These are phyloP conservation scores for Meriones unguiculatus DNA, from an alignment of 2,113 vertebrate genomes.

Conservation along the genomic window DNA sequence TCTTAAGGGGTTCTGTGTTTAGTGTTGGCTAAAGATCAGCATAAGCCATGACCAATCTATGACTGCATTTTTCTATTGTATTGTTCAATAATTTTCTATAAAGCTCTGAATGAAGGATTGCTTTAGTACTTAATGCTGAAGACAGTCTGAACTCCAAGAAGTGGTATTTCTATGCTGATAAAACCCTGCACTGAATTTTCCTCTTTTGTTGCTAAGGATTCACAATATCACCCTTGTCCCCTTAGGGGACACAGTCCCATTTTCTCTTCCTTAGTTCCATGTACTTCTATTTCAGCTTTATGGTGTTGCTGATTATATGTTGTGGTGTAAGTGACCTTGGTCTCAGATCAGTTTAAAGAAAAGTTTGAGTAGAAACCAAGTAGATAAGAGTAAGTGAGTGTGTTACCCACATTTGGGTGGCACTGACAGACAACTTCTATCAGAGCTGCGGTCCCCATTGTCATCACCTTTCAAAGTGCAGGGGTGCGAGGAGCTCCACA, in stretches of 20 bases:
- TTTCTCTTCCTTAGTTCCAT: conserved; percentile 16
- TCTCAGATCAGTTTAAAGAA: conserved; percentile 1
- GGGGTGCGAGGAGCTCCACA: neutral
- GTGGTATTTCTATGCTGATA: conserved; percentile 28
- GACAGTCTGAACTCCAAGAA: conserved; percentile 27
- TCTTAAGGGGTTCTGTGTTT: neutral
- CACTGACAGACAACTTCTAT: neutral
- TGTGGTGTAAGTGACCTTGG: neutral
- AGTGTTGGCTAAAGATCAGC: conserved; percentile 41
- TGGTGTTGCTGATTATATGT: neutral
- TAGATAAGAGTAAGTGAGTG: neutral
- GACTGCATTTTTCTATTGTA: neutral
- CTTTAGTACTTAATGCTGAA: conserved; percentile 27
- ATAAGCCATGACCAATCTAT: conserved; percentile 28
- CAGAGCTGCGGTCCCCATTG: neutral
- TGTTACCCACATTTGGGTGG: neutral
- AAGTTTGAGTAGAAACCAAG: conserved; percentile 28
- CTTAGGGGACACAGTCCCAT: neutral
- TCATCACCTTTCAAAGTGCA: neutral
- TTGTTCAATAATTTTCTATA: neutral
- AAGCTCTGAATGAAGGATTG: neutral
- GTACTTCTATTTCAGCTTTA: conserved; percentile 41
- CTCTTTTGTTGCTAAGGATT: neutral
- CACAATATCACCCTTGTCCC: neutral
- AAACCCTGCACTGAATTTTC: neutral